phyloP scores from a whole-genome alignment of 1,140 invertebrate genomes.

The Eueides isabella region DNA sequence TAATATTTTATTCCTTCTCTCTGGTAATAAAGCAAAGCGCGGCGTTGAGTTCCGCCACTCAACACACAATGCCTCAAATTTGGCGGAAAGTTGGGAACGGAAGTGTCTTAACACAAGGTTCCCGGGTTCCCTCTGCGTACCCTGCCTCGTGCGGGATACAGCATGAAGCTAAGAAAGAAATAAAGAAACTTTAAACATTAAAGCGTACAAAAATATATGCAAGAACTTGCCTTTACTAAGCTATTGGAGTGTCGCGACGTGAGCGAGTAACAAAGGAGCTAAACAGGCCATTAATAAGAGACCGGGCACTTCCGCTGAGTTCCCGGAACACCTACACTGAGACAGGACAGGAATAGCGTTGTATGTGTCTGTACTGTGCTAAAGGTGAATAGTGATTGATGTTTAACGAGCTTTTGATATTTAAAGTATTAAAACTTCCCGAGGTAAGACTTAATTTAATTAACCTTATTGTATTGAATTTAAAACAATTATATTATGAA shows the following conservation, averaged over 20 bases:
- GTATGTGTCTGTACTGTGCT: background rate
- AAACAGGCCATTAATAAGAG: conserved; percentile 80
- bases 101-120: too few species aligned
- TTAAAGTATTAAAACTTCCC: background rate
- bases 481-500: too few species aligned
- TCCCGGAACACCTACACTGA: conserved; percentile 67
- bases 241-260: conserved; percentile 64
- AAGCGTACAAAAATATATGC: background rate
- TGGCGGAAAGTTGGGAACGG: too few species aligned
- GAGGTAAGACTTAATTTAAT: too few species aligned
- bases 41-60: too few species aligned
- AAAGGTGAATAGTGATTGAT: background rate
- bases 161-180: too few species aligned
- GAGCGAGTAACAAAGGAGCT: conserved; percentile 77
- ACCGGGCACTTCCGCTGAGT: conserved; percentile 71
- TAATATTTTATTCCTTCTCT: too few species aligned
- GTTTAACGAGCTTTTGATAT: background rate
- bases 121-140: too few species aligned
- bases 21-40: too few species aligned
- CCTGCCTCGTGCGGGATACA: too few species aligned
- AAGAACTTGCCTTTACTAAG: conserved; percentile 23
- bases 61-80: too few species aligned
- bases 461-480: too few species aligned
- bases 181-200: background rate
- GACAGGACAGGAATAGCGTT: conserved; percentile 76